These are phyloP conservation scores for Anguilla rostrata DNA, from an alignment of 2,113 vertebrate species.

Conservation along the genomic window DNA sequence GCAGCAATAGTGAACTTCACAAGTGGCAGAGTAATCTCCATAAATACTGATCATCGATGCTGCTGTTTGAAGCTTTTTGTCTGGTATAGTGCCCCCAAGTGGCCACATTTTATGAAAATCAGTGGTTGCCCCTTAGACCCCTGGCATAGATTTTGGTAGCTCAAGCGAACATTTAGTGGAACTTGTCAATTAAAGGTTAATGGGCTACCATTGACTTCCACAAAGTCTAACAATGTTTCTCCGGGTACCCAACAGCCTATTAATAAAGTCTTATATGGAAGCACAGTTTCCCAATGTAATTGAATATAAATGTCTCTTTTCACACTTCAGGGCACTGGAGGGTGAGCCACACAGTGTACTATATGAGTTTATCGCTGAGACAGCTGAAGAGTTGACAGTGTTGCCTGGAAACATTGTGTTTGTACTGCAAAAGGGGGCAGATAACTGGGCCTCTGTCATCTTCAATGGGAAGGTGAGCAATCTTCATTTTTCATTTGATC, in stretches of 20 bases:
- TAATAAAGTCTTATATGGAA: too few relatives aligned
- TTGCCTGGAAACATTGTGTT: conserved; percentile 94
- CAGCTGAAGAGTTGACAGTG: conserved; percentile 82
- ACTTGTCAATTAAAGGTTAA: too few relatives aligned
- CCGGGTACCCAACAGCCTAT: background rate
- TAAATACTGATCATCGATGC: too few relatives aligned
- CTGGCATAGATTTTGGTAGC: too few relatives aligned
- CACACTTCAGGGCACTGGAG: conserved; percentile 75
- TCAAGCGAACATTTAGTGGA: too few relatives aligned
- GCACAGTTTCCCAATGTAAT: too few relatives aligned
- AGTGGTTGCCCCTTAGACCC: too few relatives aligned
- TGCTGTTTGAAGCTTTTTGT: too few relatives aligned
- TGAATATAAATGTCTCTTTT: background rate
- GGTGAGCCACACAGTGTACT: conserved; percentile 86
- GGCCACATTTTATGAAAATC: too few relatives aligned
- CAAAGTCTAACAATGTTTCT: background rate
- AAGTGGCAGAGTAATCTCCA: too few relatives aligned
- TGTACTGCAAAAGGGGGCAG: conserved; percentile 83
- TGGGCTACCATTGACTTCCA: background rate
- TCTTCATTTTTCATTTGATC: background rate
- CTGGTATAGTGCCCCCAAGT: too few relatives aligned
- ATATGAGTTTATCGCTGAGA: conserved; percentile 87
- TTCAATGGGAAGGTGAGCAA: conserved; percentile 89
- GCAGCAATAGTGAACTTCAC: too few relatives aligned
- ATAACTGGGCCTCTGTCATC: conserved; percentile 93